These are phyloP conservation scores for Spialia ferax DNA, from an alignment of 2,888 invertebrate genomes.

Conservation along the genomic window DNA sequence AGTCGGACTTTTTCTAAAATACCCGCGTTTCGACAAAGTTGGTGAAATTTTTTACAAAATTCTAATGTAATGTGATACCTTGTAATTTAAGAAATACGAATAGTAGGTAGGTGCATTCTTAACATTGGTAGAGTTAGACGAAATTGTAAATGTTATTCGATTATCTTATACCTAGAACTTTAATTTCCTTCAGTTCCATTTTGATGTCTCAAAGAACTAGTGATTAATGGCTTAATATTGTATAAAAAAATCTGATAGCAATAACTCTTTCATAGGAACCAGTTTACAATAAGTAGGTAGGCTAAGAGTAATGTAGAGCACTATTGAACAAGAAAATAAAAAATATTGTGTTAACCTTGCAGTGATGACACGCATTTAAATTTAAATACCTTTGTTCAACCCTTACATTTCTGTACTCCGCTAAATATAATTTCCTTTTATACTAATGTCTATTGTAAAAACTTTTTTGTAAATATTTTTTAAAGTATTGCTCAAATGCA, in stretches of 20 bases:
- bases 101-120: constrained; percentile 61
- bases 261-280: constrained; percentile 50
- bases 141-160: constrained; percentile 51
- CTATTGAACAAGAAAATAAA: neutral
- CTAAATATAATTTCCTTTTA: constrained; percentile 50
- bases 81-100: constrained; percentile 63
- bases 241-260: constrained; percentile 53
- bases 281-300: constrained; percentile 45
- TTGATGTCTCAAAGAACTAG: constrained; percentile 51
- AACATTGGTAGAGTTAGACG: constrained; percentile 59
- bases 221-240: constrained; percentile 45
- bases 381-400: neutral
- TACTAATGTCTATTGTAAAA: constrained; percentile 62
- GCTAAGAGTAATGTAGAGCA: constrained; percentile 31
- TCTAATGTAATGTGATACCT: constrained; percentile 84
- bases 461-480: constrained; percentile 81
- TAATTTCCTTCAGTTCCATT: constrained; percentile 47
- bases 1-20: constrained; percentile 1
- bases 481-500: constrained; percentile 85
- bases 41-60: constrained; percentile 69
- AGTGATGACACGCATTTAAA: constrained; percentile 9
- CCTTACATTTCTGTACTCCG: constrained; percentile 46
- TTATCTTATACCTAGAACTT: constrained; percentile 31
- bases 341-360: constrained; percentile 14
- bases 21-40: constrained; percentile 44